Percentiles rank a stretch among this genome's conserved stretches.
Evolutionary conservation across 2,113 vertebrate genomes (phyloP).

Genomic region (Urocynchramus pylzowi): DNA sequence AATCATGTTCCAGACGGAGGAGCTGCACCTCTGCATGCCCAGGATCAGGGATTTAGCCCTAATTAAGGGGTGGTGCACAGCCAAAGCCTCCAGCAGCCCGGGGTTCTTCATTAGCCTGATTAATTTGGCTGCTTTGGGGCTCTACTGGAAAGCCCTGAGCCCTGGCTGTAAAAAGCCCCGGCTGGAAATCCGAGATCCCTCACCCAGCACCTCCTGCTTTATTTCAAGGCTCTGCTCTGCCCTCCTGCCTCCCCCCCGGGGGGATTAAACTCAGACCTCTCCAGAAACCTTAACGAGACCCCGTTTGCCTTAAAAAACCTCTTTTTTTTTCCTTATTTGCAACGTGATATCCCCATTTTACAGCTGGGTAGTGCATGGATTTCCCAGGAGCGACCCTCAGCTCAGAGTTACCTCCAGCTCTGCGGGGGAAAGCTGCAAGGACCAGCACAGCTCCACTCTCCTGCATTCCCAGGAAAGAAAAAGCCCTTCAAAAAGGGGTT

Average conservation of each 20-base stretch:
- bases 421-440: background rate
- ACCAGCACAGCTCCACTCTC: background rate
- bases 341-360: background rate
- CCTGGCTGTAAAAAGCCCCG: background rate
- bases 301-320: background rate
- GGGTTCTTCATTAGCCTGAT: background rate
- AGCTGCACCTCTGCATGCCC: background rate
- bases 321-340: background rate
- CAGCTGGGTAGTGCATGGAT: accelerated
- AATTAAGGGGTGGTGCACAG: background rate
- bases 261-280: background rate
- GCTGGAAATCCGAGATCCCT: background rate
- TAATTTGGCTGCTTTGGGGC: background rate
- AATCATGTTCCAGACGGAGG: background rate
- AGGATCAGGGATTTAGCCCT: background rate
- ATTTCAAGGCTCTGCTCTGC: background rate
- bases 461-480: background rate
- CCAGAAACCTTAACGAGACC: background rate
- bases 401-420: accelerated
- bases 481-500: background rate
- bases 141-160: background rate
- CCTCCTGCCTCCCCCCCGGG: background rate
- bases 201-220: background rate
- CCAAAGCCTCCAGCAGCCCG: background rate
- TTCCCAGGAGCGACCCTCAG: background rate